Evolutionary conservation across 2,888 invertebrate species (phyloP), one percentile per base, ranked within the genome.

Genomic region (Rhingia campestris): DNA sequence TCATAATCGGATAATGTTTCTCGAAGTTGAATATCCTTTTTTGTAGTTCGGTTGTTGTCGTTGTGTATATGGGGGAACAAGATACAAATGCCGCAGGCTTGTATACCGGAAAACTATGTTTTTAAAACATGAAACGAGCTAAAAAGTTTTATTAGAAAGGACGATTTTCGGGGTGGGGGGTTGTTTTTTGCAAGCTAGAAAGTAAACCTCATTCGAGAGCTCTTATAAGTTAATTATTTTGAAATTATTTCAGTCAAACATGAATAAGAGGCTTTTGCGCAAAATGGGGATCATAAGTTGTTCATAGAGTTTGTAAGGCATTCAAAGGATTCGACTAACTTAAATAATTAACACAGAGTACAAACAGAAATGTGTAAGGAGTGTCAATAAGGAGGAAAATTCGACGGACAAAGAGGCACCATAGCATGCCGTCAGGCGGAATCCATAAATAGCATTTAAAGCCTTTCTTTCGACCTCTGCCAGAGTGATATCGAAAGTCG

Each of bases 1-100:
- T 66, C 22, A 33, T 67, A 77, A 77, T 81, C 67, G 66, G 77
- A 81, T 81, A 54, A 81, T 67, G 47, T 14, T 61, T 6, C 22
- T 14, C n/a, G 51, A 61, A 63, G 66, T 70, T 74, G 6, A 43
- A 53, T 59, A 58, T 69, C 33, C 51, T 39, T 59, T 32, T 54
- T 53, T 32, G n/a, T 30, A 30, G 41, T 53, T 53, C 32, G 32
- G 32, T 33, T 58, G 30, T 43, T 54, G 14, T 14, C 41, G 4
- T 9, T 35, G 41, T 47, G 45, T 12, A 4, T 4, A 10, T 6
- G 12, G n/a, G 0, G 10, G 14, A 47, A 41, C 12, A 59, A 35
- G 22, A 53, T 72, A 22, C 35, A 35, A 43, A 53, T 35, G 51
- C 41, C 35, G 43, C 35, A 43, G 37, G 61, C 70, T 70, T 59